Base-by-base conservation (phyloP, 2,113 vertebrate species). In the Anseranas semipalmata region DNA sequence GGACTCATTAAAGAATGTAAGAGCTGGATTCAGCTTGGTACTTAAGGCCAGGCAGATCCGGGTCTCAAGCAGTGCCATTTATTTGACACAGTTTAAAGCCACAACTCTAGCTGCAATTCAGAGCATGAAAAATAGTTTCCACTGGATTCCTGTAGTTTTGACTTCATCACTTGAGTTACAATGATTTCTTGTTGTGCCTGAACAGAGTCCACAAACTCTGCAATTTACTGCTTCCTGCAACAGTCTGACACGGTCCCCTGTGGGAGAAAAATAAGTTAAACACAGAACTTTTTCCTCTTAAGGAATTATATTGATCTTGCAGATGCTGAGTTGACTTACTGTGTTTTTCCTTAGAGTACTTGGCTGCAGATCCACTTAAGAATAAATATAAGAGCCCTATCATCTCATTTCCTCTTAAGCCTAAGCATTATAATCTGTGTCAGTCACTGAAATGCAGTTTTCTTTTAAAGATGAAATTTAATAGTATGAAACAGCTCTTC, bases 161-260 rank as follows among this genome's bases (percentile, higher is more conserved):
- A 66, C 53, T 95, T 80, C 78, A 65, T 95, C 87, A 71, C 83
- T 95, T 35, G 50, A 79, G 66, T 90, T 90, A 91, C 85, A 95
- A 59, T 96, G 63, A 95, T 97, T 96, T 95, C 83, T 97, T 94
- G 58, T 96, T 95, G 76, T 83, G 71, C 80, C 85, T 83, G 71
- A 94, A 60, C 70, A 71, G 87, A 91, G 80, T 68, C 74, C 83
- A 75, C 91, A 95, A 94, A 77, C 48, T 88, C 46, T 71, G 72
- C 93, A 96, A 96, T 96, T 96, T 95, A 95, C 89, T 96, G 71
- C 92, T 97, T 97, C 94, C 93, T 96, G 88, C 78, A 94, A 77
- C 80, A 88, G 95, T 76, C 80, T 91, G 74, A 95, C 80, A 71
- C 2, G 3, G 88, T 86, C 35, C 71, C 84, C 52, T 68, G 59